Evolutionary conservation across 2,113 vertebrate species (phyloP), one percentile per base, ranked within the genome.

Genomic region (Psephotus haematonotus): DNA sequence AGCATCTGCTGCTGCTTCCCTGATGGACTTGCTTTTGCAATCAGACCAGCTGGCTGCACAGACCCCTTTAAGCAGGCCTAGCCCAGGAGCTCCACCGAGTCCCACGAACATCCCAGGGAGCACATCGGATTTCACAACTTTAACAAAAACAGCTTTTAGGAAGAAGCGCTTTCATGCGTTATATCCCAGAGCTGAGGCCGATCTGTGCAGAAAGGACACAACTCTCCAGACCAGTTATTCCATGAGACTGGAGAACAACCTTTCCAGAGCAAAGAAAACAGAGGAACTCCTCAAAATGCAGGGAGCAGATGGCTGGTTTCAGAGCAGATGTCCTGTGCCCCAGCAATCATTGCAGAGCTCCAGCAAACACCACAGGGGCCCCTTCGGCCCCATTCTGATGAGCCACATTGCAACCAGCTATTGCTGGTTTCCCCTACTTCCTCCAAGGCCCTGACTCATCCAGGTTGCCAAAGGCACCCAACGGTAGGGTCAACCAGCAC

Each of bases 321-420:
- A 39, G 28, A 43, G 50, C 19, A 85, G 35, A 78, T 53, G 20
- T 18, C 33, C n/a, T 10, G 6, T 47, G 46, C 4, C 16, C 5
- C 46, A 57, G 60, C 25, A 64, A 55, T 55, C 44, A 15, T 29
- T 44, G 37, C 55, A 77, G 65, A 64, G 76, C 19, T 68, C 52
- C 83, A 53, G n/a, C 53, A 65, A 24, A 15, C 19, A 22, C 23
- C 25, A 3, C 0, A 3, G 64, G 23, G 33, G 67, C 2, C 63
- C 31, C n/a, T 33, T 7, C 1, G 2, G 31, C 22, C 22, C 35
- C 0, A 0, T 41, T 72, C 53, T 60, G 81, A 57, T 6, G 3
- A 29, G 77, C 52, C 23, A 28, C 1, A 0, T 3, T 14, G 27
- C 31, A 47, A 50, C 7, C 60, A 82, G 7, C 15, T 59, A 59